Conservation (phyloP, 2,888 invertebrate genomes). For the Epirrhoe alternata region DNA sequence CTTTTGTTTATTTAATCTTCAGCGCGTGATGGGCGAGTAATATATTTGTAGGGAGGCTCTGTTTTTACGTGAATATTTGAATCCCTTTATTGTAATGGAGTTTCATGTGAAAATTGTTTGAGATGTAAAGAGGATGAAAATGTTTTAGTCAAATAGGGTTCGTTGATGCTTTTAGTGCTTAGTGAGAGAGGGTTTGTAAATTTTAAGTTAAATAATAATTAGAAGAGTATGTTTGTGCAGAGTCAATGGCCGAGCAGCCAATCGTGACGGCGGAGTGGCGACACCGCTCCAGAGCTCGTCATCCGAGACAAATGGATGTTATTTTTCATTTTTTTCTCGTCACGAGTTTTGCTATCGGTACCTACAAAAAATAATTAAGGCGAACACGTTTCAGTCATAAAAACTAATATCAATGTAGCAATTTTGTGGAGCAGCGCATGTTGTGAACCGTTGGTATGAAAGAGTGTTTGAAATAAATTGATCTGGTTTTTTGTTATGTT, state of each 20-base stretch:
- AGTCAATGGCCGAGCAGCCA: slow-evolving; percentile 75
- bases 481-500: not conserved
- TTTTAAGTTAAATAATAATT: slow-evolving; percentile 55
- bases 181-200: slow-evolving; percentile 4
- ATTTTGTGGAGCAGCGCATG: slow-evolving; percentile 25
- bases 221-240: slow-evolving; percentile 53
- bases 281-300: slow-evolving; percentile 62
- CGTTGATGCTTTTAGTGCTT: not conserved
- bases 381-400: slow-evolving; percentile 43
- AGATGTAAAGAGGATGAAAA: slow-evolving; percentile 9
- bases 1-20: slow-evolving; percentile 31
- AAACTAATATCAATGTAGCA: slow-evolving; percentile 38
- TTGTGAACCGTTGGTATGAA: slow-evolving; percentile 2
- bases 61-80: slow-evolving; percentile 9
- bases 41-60: slow-evolving; percentile 10
- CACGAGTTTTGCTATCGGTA: slow-evolving; percentile 58
- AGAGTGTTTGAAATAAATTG: not conserved
- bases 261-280: slow-evolving; percentile 53
- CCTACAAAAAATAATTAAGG: slow-evolving; percentile 42
- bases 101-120: slow-evolving; percentile 12
- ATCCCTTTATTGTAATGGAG: slow-evolving; percentile 16
- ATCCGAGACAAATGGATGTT: slow-evolving; percentile 74
- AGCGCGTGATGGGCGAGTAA: slow-evolving; percentile 14
- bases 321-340: slow-evolving; percentile 60
- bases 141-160: slow-evolving; percentile 10